These are phyloP conservation scores for Spodoptera exigua DNA, from an alignment of 2,888 invertebrate species.

Conservation along the genomic window DNA sequence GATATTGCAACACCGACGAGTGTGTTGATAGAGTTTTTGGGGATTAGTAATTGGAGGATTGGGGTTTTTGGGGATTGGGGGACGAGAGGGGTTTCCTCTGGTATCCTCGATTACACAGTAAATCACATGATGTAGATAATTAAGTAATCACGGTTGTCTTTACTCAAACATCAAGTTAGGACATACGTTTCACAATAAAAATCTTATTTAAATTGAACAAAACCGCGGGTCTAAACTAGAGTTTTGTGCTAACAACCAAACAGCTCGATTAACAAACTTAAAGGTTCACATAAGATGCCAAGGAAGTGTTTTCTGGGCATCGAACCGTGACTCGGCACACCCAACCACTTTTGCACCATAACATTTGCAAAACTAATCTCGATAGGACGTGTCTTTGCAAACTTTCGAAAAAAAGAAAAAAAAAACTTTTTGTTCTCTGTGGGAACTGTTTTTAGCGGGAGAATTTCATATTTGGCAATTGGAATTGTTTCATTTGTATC, in stretches of 20 bases:
- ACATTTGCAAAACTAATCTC: constrained; percentile 80
- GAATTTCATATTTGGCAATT: constrained; percentile 46
- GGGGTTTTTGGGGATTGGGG: no score
- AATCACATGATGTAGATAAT: no score
- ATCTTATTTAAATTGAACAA: not conserved
- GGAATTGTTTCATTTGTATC: constrained; percentile 25
- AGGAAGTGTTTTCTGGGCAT: constrained; percentile 76
- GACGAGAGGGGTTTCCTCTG: no score
- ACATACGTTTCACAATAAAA: not conserved
- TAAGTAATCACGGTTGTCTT: no score
- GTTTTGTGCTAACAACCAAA: constrained; percentile 24
- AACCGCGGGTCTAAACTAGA: constrained; percentile 23
- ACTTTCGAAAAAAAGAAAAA: constrained; percentile 60
- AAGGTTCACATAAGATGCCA: constrained; percentile 77
- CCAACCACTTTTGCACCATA: constrained; percentile 79
- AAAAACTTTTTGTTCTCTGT: constrained; percentile 47
- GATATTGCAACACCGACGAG: no score
- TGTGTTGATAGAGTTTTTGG: no score
- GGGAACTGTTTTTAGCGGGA: constrained; percentile 48
- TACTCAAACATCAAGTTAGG: no score
- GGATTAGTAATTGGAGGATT: no score
- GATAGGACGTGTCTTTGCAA: constrained; percentile 73
- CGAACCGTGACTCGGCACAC: constrained; percentile 81
- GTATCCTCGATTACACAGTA: no score
- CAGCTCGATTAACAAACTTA: constrained; percentile 74